Evolutionary conservation across 2,888 invertebrate genomes (phyloP).

Genomic region (Pachymerium ferrugineum): DNA sequence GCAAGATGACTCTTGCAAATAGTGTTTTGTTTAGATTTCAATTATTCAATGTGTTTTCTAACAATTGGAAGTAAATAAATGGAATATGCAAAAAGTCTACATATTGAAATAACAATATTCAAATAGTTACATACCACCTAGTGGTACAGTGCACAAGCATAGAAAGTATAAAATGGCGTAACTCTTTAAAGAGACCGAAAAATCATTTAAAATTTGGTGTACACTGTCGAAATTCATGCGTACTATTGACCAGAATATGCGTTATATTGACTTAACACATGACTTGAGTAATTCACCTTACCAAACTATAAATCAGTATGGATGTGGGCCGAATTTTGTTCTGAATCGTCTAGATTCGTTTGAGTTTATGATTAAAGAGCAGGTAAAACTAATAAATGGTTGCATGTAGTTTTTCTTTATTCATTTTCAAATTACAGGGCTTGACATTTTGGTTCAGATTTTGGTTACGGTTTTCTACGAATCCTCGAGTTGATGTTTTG

Average conservation of each 20-base stretch:
- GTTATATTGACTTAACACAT: neutral
- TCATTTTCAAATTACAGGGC: neutral
- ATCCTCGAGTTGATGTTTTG: neutral
- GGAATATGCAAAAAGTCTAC: too few relatives aligned
- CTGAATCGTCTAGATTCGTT: conserved; percentile 1
- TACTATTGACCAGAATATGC: neutral
- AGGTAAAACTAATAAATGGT: neutral
- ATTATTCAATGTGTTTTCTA: too few relatives aligned
- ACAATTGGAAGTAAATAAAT: too few relatives aligned
- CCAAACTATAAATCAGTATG: neutral
- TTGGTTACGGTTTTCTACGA: neutral
- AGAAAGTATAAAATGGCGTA: too few relatives aligned
- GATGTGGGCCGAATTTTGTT: conserved; percentile 21
- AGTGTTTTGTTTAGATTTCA: neutral
- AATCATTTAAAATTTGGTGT: neutral
- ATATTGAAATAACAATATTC: too few relatives aligned
- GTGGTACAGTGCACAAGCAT: too few relatives aligned
- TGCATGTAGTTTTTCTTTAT: neutral
- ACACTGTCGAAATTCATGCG: neutral
- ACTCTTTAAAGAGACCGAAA: too few relatives aligned
- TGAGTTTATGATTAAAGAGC: neutral
- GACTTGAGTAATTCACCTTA: neutral
- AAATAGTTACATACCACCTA: too few relatives aligned
- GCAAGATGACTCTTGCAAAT: too few relatives aligned
- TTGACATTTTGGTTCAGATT: conserved; percentile 1